phyloP scores from a whole-genome alignment of 2,888 invertebrate genomes.

The Lathronympha strigana region DNA sequence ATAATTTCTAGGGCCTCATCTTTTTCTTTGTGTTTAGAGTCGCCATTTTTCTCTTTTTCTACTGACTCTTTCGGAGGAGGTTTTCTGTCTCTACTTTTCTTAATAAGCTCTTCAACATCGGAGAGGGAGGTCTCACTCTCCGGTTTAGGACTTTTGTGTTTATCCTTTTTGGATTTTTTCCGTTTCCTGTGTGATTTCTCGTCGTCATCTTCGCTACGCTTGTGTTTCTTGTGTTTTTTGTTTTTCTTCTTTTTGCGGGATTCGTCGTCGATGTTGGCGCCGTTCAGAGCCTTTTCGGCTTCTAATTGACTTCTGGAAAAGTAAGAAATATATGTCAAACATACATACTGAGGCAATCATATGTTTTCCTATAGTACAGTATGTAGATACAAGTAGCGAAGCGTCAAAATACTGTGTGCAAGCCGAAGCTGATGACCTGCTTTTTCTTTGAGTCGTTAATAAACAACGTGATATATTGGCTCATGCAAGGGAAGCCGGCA shows the following conservation, averaged over 20 bases:
- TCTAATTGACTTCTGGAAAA: conserved; percentile 55
- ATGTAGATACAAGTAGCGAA: no score
- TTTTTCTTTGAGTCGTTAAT: no score
- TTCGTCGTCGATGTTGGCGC: conserved; percentile 61
- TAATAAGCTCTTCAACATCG: conserved; percentile 70
- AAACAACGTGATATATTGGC: no score
- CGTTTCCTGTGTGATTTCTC: conserved; percentile 83
- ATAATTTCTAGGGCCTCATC: conserved; percentile 83
- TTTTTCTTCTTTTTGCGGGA: conserved; percentile 79
- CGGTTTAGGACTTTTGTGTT: conserved; percentile 71
- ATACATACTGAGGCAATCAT: no score
- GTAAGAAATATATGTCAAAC: background rate
- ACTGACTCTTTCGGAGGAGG: conserved; percentile 51
- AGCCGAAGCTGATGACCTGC: no score
- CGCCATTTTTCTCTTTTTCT: conserved; percentile 62
- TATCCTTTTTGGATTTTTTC: conserved; percentile 82
- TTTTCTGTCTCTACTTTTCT: conserved; percentile 66
- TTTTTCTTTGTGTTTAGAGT: conserved; percentile 50
- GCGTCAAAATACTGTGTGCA: no score
- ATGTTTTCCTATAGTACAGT: no score
- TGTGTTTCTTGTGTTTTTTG: conserved; percentile 88
- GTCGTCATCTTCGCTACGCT: conserved; percentile 82
- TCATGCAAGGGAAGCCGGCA: no score
- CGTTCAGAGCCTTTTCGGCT: conserved; percentile 57
- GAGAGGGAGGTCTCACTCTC: conserved; percentile 76